Base-by-base conservation (phyloP, 2,888 invertebrate species). In the Carcina quercana region DNA sequence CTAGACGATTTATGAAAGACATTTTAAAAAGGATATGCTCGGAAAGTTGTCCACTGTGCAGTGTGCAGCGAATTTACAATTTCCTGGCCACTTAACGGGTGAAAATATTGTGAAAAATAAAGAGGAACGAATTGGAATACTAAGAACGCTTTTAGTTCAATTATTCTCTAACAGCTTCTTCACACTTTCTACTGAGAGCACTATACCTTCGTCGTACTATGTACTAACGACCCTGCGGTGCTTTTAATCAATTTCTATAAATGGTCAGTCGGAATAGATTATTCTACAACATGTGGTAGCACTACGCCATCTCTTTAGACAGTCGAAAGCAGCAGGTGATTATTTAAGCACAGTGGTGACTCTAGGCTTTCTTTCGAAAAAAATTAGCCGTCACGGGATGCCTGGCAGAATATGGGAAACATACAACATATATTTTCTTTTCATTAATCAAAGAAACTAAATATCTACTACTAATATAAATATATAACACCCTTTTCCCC, bases 21-120 rank as follows among this genome's bases (percentile, higher is more conserved):
- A 37, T 40, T 34, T 42, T 50, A 45, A 50, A 41, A 39, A 37
- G 38, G 40, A 47, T 46, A 48, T 44, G 45, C 45, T 40, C 45
- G 47, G 48, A 46, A 51, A 47, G 47, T 45, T 37, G 43, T 43
- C 29, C 40, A 30, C 37, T 17, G 21, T 12, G 38, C 36, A 37
- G 35, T 35, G 39, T 37, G 28, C 24, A 22, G 22, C 17, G 15
- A 11, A 28, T 22, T 22, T 27, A 27, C 7, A 10, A 14, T 29
- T 21, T 19, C 22, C 19, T 8, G 13, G 30, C 8, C 3, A 25
- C n/a, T 8, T 25, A 8, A 26, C 20, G 26, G 10, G 10, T 24
- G 12, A 20, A 8, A 20, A n/a, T 20, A n/a, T 20, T 20, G n/a
- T 20, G n/a, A 20, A 8, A 20, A 10, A n/a, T 3, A 20, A 10